Percentiles rank a stretch among this genome's conserved stretches.
Evolutionary conservation across 1,140 invertebrate genomes (phyloP).

Genomic region (Drosophila pseudoananassae): DNA sequence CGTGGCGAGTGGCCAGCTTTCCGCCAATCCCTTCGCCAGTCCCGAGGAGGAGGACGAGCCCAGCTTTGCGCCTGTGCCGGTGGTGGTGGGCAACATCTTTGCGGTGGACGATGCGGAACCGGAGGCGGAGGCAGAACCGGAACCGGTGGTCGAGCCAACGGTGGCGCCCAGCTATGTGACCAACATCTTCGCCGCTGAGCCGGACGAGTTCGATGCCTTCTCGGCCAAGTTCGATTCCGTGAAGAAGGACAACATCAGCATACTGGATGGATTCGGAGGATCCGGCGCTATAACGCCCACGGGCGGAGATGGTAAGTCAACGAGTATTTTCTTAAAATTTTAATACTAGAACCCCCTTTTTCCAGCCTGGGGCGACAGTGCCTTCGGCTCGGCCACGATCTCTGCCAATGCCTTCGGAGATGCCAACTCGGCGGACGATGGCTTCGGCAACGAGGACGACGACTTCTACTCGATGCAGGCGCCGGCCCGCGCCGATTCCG

Average conservation of each 20-base stretch:
- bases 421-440: slow-evolving; percentile 83
- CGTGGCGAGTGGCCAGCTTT: slow-evolving; percentile 70
- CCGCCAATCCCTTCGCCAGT: slow-evolving; percentile 85
- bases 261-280: slow-evolving; percentile 84
- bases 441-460: slow-evolving; percentile 91
- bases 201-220: slow-evolving; percentile 92
- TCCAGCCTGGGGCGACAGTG: slow-evolving; percentile 82
- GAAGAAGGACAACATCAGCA: slow-evolving; percentile 85
- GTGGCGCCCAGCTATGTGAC: slow-evolving; percentile 49
- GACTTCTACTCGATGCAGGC: slow-evolving; percentile 92
- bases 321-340: no score
- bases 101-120: slow-evolving; percentile 61
- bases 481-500: slow-evolving; percentile 88
- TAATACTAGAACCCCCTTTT: not conserved
- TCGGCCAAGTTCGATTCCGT: slow-evolving; percentile 93
- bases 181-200: slow-evolving; percentile 82
- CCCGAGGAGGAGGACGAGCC: slow-evolving; percentile 83
- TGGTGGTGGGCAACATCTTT: slow-evolving; percentile 79
- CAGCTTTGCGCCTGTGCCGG: slow-evolving; percentile 43
- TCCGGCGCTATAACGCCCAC: slow-evolving; percentile 79
- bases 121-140: slow-evolving; percentile 18
- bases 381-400: slow-evolving; percentile 65
- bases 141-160: slow-evolving; percentile 6
- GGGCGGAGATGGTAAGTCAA: slow-evolving; percentile 72
- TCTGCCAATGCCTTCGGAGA: slow-evolving; percentile 85